These are phyloP conservation scores for Acrobasis suavella DNA, from an alignment of 2,888 invertebrate genomes.

Conservation along the genomic window DNA sequence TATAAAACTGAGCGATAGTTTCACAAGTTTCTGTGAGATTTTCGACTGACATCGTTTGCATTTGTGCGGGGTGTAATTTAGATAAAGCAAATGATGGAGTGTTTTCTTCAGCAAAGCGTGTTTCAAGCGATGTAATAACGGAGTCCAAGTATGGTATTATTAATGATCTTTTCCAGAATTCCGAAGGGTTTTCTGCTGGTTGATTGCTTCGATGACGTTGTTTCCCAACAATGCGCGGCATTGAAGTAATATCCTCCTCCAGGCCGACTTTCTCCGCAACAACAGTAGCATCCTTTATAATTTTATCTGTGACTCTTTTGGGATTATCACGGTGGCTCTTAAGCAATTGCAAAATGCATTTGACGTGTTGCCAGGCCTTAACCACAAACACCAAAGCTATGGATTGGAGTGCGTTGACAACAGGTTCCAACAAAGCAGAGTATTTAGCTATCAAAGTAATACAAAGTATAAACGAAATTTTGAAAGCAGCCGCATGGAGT, in stretches of 20 bases:
- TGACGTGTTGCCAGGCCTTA: conserved; percentile 31
- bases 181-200: conserved; percentile 34
- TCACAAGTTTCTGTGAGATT: conserved; percentile 28
- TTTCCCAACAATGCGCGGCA: conserved; percentile 34
- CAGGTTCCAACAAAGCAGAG: conserved; percentile 38
- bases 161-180: conserved; percentile 38
- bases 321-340: conserved; percentile 33
- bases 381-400: conserved; percentile 36
- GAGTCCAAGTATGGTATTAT: conserved; percentile 42
- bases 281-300: conserved; percentile 33
- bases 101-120: conserved; percentile 29
- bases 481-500: conserved; percentile 34
- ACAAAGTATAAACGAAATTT: conserved; percentile 33
- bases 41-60: conserved; percentile 30
- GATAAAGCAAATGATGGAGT: conserved; percentile 27
- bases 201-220: conserved; percentile 40
- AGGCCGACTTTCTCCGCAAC: conserved; percentile 36
- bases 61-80: conserved; percentile 27
- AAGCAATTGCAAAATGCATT: conserved; percentile 29
- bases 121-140: conserved; percentile 32
- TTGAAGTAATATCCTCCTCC: conserved; percentile 31
- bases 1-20: conserved; percentile 27
- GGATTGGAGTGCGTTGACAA: conserved; percentile 38
- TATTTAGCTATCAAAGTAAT: conserved; percentile 39
- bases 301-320: conserved; percentile 33